Percentiles rank a stretch among this genome's conserved stretches.
Evolutionary conservation across 2,888 invertebrate genomes (phyloP).

Genomic region (Chelonus formosanus): DNA sequence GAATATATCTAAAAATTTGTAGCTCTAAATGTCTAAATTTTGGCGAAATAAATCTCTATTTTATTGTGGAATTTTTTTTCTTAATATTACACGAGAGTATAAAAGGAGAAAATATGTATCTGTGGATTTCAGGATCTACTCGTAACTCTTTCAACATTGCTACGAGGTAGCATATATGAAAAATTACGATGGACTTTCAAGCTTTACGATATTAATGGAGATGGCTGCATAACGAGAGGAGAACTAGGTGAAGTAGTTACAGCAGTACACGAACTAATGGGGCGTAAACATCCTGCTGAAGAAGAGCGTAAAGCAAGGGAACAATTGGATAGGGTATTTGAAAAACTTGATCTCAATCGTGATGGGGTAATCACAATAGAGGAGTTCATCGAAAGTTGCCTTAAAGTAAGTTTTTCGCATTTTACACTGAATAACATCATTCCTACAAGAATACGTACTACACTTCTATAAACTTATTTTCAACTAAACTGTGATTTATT

Average conservation of each 20-base stretch:
- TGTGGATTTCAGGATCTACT: slow-evolving; percentile 82
- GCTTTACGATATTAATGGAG: slow-evolving; percentile 94
- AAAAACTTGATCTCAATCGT: slow-evolving; percentile 90
- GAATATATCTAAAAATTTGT: too few species aligned
- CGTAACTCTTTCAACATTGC: slow-evolving; percentile 89
- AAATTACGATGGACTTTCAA: slow-evolving; percentile 96
- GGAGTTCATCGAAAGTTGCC: slow-evolving; percentile 93
- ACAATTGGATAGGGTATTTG: slow-evolving; percentile 88
- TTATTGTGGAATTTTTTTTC: background rate
- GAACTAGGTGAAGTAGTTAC: slow-evolving; percentile 89
- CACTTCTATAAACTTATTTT: too few species aligned
- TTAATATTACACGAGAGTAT: background rate
- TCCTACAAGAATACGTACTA: too few species aligned
- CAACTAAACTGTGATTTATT: too few species aligned
- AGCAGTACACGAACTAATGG: slow-evolving; percentile 93
- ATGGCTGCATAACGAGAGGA: slow-evolving; percentile 91
- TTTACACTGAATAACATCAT: background rate
- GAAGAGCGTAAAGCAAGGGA: slow-evolving; percentile 87
- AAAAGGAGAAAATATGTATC: background rate
- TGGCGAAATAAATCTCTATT: too few species aligned
- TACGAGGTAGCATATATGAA: slow-evolving; percentile 93
- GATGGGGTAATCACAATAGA: slow-evolving; percentile 95
- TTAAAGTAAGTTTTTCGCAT: slow-evolving; percentile 71
- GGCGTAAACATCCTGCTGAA: slow-evolving; percentile 78
- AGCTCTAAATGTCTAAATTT: too few species aligned